phyloP scores from a whole-genome alignment of 2,888 invertebrate genomes.

The Tubiluchus corallicola region DNA sequence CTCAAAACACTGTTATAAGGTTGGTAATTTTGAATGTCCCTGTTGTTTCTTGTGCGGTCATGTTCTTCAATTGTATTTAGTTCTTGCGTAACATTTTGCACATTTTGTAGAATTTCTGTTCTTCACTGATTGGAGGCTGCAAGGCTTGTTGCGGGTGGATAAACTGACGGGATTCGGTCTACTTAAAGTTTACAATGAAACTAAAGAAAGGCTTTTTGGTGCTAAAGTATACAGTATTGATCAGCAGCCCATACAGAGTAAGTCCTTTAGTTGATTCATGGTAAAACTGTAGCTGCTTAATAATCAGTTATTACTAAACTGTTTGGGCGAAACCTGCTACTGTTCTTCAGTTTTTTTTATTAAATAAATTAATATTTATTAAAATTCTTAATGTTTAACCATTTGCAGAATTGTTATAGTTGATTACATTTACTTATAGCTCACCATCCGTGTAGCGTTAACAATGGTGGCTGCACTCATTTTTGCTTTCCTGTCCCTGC shows the following conservation, averaged over 20 bases:
- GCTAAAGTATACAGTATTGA: slow-evolving; percentile 43
- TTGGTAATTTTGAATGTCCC: too few relatives aligned
- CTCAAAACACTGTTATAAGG: too few relatives aligned
- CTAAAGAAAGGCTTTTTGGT: slow-evolving; percentile 57
- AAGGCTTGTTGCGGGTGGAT: slow-evolving; percentile 74
- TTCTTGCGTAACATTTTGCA: too few relatives aligned
- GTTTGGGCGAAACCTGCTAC: too few relatives aligned
- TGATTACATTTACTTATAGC: slow-evolving; percentile 23
- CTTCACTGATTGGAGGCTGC: slow-evolving; percentile 89
- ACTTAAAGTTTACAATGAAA: background rate
- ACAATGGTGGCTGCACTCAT: slow-evolving; percentile 80
- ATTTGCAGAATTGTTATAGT: background rate
- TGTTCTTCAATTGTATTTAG: too few relatives aligned
- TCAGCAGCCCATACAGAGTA: slow-evolving; percentile 17
- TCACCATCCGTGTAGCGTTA: slow-evolving; percentile 58
- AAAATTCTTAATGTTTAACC: too few relatives aligned
- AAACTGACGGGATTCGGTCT: slow-evolving; percentile 51
- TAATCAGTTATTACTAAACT: too few relatives aligned
- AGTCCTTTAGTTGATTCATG: slow-evolving; percentile 9
- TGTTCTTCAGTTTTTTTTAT: too few relatives aligned
- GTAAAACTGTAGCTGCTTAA: background rate
- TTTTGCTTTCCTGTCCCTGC: slow-evolving; percentile 49
- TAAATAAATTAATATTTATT: too few relatives aligned
- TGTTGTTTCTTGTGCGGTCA: too few relatives aligned
- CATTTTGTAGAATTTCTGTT: slow-evolving; percentile 57